Percentiles rank a stretch among this genome's conserved stretches.
phyloP scores from a whole-genome alignment of 2,888 invertebrate species.

The Masnerella sp. region DNA sequence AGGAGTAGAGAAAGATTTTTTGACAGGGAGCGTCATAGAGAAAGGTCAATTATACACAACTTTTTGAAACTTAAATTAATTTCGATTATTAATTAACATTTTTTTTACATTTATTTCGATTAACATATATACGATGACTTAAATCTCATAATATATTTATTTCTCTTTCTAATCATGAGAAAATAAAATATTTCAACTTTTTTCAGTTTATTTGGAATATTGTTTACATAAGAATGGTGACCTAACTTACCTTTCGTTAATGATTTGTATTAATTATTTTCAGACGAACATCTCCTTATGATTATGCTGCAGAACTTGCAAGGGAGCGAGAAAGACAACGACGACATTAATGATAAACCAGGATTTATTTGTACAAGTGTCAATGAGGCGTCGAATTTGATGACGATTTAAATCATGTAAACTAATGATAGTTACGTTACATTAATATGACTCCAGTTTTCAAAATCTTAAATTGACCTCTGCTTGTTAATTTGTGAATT shows the following conservation, averaged over 20 bases:
- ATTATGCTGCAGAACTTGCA: constrained; percentile 75
- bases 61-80: constrained; percentile 4
- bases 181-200: neutral
- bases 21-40: constrained; percentile 72
- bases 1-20: constrained; percentile 71
- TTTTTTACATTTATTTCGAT: too few species aligned
- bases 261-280: constrained; percentile 28
- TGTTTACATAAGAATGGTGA: too few species aligned
- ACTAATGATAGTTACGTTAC: constrained; percentile 2
- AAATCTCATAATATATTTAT: too few species aligned
- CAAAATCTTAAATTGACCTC: neutral
- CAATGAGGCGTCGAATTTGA: constrained; percentile 56
- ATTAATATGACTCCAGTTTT: neutral
- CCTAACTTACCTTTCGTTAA: too few species aligned
- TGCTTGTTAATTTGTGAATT: too few species aligned
- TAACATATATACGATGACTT: too few species aligned
- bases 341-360: constrained; percentile 62
- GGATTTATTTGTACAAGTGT: constrained; percentile 68
- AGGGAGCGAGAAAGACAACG: constrained; percentile 77
- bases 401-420: neutral
- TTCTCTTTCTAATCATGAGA: too few species aligned
- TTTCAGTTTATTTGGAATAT: too few species aligned
- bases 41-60: constrained; percentile 66
- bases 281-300: constrained; percentile 72
- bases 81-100: neutral